Conservation (phyloP, 2,113 vertebrate species). For the Syngnathus floridae region DNA sequence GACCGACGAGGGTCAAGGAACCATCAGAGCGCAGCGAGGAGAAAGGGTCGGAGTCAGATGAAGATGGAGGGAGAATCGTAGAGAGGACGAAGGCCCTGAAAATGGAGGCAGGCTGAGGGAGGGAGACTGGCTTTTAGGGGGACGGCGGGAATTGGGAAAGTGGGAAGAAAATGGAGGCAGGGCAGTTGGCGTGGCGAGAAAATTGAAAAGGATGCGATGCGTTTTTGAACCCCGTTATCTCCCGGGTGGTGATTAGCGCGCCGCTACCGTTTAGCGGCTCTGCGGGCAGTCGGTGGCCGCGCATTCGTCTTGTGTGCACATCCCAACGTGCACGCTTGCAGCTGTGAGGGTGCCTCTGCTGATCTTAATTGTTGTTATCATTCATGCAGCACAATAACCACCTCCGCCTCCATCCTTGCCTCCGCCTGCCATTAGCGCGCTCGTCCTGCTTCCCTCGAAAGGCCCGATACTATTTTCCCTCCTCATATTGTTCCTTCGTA, state of each 20-base stretch:
- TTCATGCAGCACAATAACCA: slow-evolving; percentile 65
- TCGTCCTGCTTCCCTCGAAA: slow-evolving; percentile 36
- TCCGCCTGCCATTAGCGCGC: slow-evolving; percentile 55
- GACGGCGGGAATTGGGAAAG: slow-evolving; percentile 29
- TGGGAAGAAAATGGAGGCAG: slow-evolving; percentile 25
- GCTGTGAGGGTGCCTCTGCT: slow-evolving; percentile 58
- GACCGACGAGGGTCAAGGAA: slow-evolving; percentile 64
- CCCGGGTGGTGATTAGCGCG: slow-evolving; percentile 26
- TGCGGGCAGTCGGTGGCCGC: slow-evolving; percentile 26
- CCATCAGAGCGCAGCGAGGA: slow-evolving; percentile 48
- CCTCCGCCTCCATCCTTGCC: slow-evolving; percentile 53
- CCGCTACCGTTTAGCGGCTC: slow-evolving; percentile 44
- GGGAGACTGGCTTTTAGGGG: slow-evolving; percentile 37
- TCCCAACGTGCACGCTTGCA: slow-evolving; percentile 17
- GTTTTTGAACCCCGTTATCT: slow-evolving; percentile 66
- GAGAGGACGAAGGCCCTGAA: slow-evolving; percentile 23
- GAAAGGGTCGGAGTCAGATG: slow-evolving; percentile 22
- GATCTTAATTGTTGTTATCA: slow-evolving; percentile 68
- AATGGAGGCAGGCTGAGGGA: slow-evolving; percentile 11
- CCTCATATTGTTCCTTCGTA: slow-evolving; percentile 52
- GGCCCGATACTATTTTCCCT: slow-evolving; percentile 46
- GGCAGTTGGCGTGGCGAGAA: slow-evolving; percentile 60
- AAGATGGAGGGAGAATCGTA: slow-evolving; percentile 34
- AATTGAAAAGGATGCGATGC: slow-evolving; percentile 72
- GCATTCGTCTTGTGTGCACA: slow-evolving; percentile 34